Base-by-base conservation (phyloP, 1,140 invertebrate genomes). In the Bombus breviceps region DNA sequence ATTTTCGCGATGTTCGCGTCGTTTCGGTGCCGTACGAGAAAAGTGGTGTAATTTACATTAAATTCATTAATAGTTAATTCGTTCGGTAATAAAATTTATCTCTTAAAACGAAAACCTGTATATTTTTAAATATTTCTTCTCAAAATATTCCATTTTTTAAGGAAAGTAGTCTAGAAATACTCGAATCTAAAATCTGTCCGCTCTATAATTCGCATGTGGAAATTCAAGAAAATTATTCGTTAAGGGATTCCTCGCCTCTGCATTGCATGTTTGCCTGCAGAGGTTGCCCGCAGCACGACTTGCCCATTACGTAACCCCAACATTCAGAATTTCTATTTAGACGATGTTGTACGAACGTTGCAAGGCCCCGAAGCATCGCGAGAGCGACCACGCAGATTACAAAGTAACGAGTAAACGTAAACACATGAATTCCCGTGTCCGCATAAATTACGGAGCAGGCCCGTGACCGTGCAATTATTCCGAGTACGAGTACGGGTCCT, bases 251-350 rank as follows among this genome's bases (percentile, higher is more conserved):
- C 53, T 28, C 43, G 34, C 9, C 15, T 43, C 28, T 10, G 32
- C 25, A 34, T 66, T 66, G 64, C 59, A 39, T 34, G 81, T 69
- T 53, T n/a, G 57, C 59, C 22, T 8, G 5, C 41, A 64, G 39
- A 73, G 39, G 32, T 22, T 37, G 80, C 37, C 75, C 13, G 32
- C 15, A 22, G 43, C 53, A 59, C 66, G 75, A 84, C n/a, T 62
- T 25, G 57, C 47, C 74, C 75, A 68, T 69, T 78, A 32, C 64
- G 75, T 71, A 82, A 84, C 59, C 41, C 59, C 34, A 32, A n/a
- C 66, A 28, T 84, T 71, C 82, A 41, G 47, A 71, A 34, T 84
- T 84, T 84, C 82, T 59, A 84, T 84, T 84, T 84, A 79, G 82
- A 79, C 53, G 82, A 84, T 71, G 74, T 37, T 32, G 32, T 32